These are phyloP conservation scores for Halisarca cf. caerulea DNA, from an alignment of 37 sponge, comb jelly and placozoan species.

Conservation along the genomic window DNA sequence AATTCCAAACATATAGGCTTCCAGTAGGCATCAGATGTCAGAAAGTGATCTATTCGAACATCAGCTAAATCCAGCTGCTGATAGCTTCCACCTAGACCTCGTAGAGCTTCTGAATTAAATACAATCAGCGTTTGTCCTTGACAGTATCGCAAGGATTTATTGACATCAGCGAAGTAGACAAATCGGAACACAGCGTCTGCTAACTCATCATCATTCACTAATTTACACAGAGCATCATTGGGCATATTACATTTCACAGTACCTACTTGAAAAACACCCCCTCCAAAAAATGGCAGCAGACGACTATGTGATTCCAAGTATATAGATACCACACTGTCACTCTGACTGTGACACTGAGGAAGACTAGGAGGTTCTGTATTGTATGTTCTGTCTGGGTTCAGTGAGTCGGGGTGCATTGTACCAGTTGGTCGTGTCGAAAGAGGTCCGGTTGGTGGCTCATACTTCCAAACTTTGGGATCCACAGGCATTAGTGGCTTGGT, in stretches of 20 bases:
- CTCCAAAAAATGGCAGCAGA: too few relatives aligned
- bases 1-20: not conserved
- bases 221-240: not conserved
- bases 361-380: too few relatives aligned
- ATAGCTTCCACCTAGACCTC: not conserved
- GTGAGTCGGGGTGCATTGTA: too few relatives aligned
- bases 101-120: not conserved
- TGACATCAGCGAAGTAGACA: not conserved
- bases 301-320: too few relatives aligned
- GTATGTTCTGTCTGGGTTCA: too few relatives aligned
- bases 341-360: too few relatives aligned
- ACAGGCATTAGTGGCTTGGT: too few relatives aligned
- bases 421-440: too few relatives aligned
- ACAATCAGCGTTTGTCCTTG: not conserved
- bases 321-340: too few relatives aligned
- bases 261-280: too few relatives aligned
- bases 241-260: not conserved
- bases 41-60: not conserved
- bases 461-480: too few relatives aligned
- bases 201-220: not conserved
- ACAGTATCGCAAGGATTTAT: not conserved
- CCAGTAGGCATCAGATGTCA: not conserved
- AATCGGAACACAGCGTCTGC: constrained; percentile 2
- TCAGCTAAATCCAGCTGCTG: not conserved
- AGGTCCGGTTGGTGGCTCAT: too few relatives aligned